Base-by-base conservation (phyloP, 2,888 invertebrate species). In the Drosophila subquinaria region DNA sequence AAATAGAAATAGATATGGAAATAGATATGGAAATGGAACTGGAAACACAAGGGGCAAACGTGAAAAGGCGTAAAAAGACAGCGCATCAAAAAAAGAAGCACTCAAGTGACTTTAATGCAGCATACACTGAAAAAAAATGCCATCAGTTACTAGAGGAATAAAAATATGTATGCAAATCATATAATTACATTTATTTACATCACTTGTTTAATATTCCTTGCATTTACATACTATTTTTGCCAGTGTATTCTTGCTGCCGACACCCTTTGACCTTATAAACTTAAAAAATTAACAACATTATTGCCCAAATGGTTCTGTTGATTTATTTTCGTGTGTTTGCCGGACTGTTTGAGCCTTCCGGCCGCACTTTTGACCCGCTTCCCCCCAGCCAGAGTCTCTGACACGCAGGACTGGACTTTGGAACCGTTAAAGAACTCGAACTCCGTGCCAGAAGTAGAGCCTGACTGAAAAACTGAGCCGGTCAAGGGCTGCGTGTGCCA, bases 271-370 rank as follows among this genome's bases (percentile, higher is more conserved):
- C 72, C 80, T 82, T 84, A 89, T 79, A 77, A 73, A 71, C 77
- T 89, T 88, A 79, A 86, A 88, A 89, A 89, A 86, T 89, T 81
- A 89, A 86, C 88, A 89, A 88, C 85, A 82, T 86, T 86, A 89
- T 88, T 78, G 67, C 68, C 65, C 64, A 84, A 86, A 81, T 89
- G 89, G 69, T 75, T 73, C 80, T 75, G 71, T 85, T 78, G 74
- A 74, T 82, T 78, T 78, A 69, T 73, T 67, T 69, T 60, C 53
- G 64, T 76, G 56, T 73, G 69, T 50, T 76, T 68, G 65, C 73
- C 59, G 56, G 33, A 68, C 79, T 68, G 43, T 50, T 71, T 47
- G 63, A 72, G 70, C 57, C 74, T 73, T 60, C 71, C 66, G 72
- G 48, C 23, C 23, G 27, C 3, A 15, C 17, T 33, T 15, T 36